phyloP scores from a whole-genome alignment of 2,113 vertebrate species.

The Ovibos moschatus region DNA sequence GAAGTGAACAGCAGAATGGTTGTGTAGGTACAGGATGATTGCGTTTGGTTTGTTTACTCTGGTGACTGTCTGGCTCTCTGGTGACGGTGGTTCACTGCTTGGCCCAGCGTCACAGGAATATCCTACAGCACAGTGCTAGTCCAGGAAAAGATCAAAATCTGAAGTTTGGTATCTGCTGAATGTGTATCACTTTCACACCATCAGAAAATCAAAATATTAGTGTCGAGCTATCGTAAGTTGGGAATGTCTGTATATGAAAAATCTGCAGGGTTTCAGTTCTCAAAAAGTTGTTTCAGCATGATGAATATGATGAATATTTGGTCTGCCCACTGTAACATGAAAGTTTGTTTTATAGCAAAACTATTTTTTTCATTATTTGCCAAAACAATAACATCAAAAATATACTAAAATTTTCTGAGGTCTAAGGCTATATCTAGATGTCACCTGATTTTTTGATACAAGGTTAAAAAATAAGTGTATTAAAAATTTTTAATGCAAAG shows the following conservation, averaged over 20 bases:
- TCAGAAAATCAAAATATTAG: background rate
- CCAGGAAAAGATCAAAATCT: background rate
- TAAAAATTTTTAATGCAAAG: slow-evolving; percentile 1
- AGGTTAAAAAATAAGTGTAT: background rate
- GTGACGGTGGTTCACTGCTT: background rate
- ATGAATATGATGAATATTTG: slow-evolving; percentile 9
- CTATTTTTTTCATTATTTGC: background rate
- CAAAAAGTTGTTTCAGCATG: background rate
- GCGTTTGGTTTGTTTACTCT: background rate
- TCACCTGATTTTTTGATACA: background rate
- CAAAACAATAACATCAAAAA: slow-evolving; percentile 14
- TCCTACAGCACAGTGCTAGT: no score
- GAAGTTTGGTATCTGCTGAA: background rate
- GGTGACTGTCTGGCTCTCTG: background rate
- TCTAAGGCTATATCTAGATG: background rate
- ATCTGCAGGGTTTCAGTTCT: slow-evolving; percentile 21
- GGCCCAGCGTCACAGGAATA: background rate
- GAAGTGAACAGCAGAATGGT: background rate
- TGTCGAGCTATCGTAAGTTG: accelerated
- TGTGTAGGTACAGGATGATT: background rate
- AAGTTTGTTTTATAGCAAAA: slow-evolving; percentile 26
- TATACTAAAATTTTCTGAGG: background rate
- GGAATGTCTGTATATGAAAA: background rate
- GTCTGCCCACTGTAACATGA: background rate
- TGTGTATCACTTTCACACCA: background rate